These are phyloP conservation scores for Characodon lateralis DNA, from an alignment of 2,797 vertebrate genomes.

Conservation along the genomic window DNA sequence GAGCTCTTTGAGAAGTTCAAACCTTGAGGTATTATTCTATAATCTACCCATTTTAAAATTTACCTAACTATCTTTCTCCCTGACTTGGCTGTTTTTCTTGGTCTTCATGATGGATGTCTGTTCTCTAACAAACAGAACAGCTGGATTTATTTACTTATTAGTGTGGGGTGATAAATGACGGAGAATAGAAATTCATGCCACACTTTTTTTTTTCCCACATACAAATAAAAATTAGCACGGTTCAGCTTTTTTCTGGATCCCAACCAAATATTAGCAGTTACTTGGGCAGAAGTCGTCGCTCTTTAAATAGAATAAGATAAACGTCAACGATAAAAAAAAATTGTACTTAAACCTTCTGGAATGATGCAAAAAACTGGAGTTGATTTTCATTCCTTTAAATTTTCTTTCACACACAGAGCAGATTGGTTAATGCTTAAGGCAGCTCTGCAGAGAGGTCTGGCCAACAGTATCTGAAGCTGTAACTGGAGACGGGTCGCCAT, in stretches of 20 bases:
- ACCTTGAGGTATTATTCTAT: not conserved
- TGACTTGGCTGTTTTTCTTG: not conserved
- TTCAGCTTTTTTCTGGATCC: constrained; percentile 27
- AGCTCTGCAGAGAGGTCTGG: not conserved
- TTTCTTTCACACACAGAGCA: not conserved
- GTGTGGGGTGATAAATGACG: not conserved
- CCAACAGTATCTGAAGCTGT: constrained; percentile 19
- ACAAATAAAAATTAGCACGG: constrained; percentile 1
- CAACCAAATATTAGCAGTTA: not conserved
- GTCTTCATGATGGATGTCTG: not conserved
- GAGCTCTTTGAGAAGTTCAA: too few relatives aligned
- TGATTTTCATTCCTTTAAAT: not conserved
- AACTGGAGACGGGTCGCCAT: constrained; percentile 39
- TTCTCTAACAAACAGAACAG: not conserved
- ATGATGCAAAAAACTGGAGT: not conserved
- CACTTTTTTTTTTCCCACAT: not conserved
- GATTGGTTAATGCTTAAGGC: not conserved
- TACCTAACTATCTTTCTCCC: not conserved
- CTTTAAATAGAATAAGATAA: not conserved
- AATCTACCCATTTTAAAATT: not conserved
- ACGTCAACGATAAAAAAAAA: too few relatives aligned
- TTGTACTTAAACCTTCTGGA: constrained; percentile 27
- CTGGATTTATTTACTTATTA: not conserved
- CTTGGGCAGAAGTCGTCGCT: constrained; percentile 23
- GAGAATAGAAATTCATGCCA: too few relatives aligned